Conservation (phyloP, 2,888 invertebrate species). For the Helicoverpa assulta region DNA sequence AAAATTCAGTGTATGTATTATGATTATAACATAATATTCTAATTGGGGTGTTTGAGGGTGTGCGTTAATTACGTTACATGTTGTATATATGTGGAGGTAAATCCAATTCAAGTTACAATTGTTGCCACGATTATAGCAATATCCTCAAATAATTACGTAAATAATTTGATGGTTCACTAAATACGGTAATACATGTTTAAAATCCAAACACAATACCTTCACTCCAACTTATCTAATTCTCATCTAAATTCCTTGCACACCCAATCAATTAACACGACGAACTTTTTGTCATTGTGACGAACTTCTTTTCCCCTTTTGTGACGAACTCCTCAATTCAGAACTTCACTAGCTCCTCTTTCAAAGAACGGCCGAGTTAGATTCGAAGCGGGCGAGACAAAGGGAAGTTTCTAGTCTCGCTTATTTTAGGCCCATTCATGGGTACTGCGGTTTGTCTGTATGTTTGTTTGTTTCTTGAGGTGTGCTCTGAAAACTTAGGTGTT, state of each 20-base stretch:
- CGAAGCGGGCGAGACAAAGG: constrained; percentile 9
- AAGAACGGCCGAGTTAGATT: constrained; percentile 21
- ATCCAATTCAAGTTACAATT: too few relatives aligned
- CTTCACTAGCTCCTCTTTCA: constrained; percentile 15
- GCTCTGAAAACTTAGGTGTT: constrained; percentile 3
- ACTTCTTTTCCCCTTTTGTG: constrained; percentile 27
- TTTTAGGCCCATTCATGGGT: constrained; percentile 19
- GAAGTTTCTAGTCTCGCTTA: constrained; percentile 3
- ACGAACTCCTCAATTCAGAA: constrained; percentile 39
- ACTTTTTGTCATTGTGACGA: constrained; percentile 42
- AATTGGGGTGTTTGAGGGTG: too few relatives aligned
- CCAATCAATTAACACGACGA: constrained; percentile 34
- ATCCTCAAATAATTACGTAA: too few relatives aligned
- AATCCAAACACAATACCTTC: background rate
- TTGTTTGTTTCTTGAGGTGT: background rate
- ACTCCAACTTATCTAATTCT: constrained; percentile 24
- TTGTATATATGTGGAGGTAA: too few relatives aligned
- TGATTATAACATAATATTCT: too few relatives aligned
- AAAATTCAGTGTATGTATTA: too few relatives aligned
- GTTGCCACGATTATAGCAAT: too few relatives aligned
- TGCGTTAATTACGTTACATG: too few relatives aligned
- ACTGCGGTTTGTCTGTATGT: background rate
- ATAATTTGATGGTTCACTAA: too few relatives aligned
- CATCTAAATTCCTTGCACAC: constrained; percentile 39
- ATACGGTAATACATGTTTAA: background rate